These are phyloP conservation scores for Tadarida brasiliensis DNA, from an alignment of 2,797 vertebrate genomes.

Conservation along the genomic window DNA sequence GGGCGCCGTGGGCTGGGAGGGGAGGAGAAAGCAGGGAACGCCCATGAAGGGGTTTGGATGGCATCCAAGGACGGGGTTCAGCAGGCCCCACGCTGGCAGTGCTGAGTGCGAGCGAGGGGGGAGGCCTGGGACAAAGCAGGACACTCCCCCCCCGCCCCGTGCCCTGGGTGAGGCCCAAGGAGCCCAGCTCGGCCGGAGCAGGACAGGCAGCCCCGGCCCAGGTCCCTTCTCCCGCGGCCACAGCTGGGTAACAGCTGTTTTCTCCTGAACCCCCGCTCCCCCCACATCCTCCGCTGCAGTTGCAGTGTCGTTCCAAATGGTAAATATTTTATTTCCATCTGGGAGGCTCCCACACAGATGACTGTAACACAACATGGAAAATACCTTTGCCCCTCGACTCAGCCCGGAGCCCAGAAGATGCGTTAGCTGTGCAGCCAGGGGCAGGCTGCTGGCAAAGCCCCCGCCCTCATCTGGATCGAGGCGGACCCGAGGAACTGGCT, in stretches of 20 bases:
- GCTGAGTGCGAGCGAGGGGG: rapidly evolving
- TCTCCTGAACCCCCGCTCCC: rapidly evolving
- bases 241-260: constrained; percentile 67
- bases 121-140: rapidly evolving
- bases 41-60: rapidly evolving
- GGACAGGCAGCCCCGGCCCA: background rate
- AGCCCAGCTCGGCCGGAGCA: rapidly evolving
- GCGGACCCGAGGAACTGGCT: rapidly evolving
- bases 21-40: rapidly evolving
- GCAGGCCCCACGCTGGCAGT: rapidly evolving
- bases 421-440: background rate
- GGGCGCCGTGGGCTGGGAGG: background rate
- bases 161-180: rapidly evolving
- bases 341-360: background rate
- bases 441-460: too few relatives aligned
- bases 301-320: background rate
- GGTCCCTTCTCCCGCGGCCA: background rate
- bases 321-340: background rate
- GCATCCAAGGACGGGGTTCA: rapidly evolving
- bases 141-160: rapidly evolving
- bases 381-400: background rate
- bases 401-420: rapidly evolving
- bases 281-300: background rate
- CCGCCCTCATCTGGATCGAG: rapidly evolving
- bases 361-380: background rate